phyloP scores from a whole-genome alignment of 2,888 invertebrate genomes.

The Erynnis tages region DNA sequence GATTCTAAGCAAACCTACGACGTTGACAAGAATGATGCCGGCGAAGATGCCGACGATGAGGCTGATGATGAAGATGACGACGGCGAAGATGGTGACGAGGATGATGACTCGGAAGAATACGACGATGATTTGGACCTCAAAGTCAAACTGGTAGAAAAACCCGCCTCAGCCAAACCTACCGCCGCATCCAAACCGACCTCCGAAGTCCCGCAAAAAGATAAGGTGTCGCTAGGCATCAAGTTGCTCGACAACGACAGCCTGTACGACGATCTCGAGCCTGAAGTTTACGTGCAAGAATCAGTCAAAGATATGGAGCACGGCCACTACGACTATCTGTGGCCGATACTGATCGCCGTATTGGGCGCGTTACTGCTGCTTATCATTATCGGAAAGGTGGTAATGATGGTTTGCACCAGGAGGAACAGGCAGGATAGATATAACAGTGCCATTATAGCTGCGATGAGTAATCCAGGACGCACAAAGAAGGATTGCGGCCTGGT shows the following conservation, averaged over 20 bases:
- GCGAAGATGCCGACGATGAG: conserved; percentile 59
- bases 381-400: conserved; percentile 76
- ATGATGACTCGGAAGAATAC: conserved; percentile 56
- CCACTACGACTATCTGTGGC: conserved; percentile 79
- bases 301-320: conserved; percentile 65
- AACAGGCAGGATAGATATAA: conserved; percentile 70
- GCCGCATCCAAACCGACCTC: conserved; percentile 33
- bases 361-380: conserved; percentile 80
- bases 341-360: conserved; percentile 80
- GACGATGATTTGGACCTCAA: conserved; percentile 67
- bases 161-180: conserved; percentile 33
- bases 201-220: conserved; percentile 36
- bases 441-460: conserved; percentile 77
- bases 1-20: conserved; percentile 40
- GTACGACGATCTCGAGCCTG: conserved; percentile 54
- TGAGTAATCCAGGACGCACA: conserved; percentile 77
- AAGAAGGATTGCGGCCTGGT: conserved; percentile 89
- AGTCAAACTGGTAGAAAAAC: conserved; percentile 61
- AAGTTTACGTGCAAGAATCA: conserved; percentile 55
- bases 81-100: conserved; percentile 54
- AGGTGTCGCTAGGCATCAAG: conserved; percentile 59
- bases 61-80: conserved; percentile 57
- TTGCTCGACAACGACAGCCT: conserved; percentile 57
- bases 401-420: conserved; percentile 59
- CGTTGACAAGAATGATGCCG: conserved; percentile 48